Conservation (phyloP, 1,140 invertebrate genomes). For the Carcinoscorpius rotundicauda region DNA sequence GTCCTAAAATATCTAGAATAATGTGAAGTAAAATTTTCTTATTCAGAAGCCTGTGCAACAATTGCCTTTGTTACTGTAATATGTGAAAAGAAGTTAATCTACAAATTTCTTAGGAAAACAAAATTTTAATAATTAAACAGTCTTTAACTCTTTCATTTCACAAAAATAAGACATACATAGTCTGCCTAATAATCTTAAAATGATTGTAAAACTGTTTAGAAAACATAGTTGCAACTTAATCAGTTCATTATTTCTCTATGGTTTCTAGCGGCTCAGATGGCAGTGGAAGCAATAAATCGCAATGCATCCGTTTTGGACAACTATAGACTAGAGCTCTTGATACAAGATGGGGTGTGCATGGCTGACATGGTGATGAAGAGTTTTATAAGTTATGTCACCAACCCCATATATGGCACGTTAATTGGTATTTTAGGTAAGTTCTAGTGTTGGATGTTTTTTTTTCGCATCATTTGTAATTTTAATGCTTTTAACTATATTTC, state of each 20-base stretch:
- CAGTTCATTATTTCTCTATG: slow-evolving; percentile 7
- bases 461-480: neutral
- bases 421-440: slow-evolving; percentile 53
- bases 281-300: slow-evolving; percentile 49
- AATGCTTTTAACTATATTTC: neutral
- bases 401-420: slow-evolving; percentile 41
- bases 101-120: neutral
- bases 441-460: neutral
- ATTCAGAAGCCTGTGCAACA: no score
- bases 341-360: slow-evolving; percentile 54
- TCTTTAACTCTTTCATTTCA: neutral
- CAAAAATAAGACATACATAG: neutral
- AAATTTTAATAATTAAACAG: neutral
- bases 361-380: slow-evolving; percentile 61
- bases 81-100: no score
- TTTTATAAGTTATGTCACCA: slow-evolving; percentile 58
- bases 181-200: neutral
- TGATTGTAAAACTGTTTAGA: neutral
- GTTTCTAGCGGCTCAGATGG: slow-evolving; percentile 47
- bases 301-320: slow-evolving; percentile 48
- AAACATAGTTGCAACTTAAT: neutral
- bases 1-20: no score
- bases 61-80: no score
- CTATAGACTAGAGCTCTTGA: slow-evolving; percentile 41
- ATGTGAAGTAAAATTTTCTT: no score